These are phyloP conservation scores for Callipepla californica DNA, from an alignment of 2,113 vertebrate genomes.

Conservation along the genomic window DNA sequence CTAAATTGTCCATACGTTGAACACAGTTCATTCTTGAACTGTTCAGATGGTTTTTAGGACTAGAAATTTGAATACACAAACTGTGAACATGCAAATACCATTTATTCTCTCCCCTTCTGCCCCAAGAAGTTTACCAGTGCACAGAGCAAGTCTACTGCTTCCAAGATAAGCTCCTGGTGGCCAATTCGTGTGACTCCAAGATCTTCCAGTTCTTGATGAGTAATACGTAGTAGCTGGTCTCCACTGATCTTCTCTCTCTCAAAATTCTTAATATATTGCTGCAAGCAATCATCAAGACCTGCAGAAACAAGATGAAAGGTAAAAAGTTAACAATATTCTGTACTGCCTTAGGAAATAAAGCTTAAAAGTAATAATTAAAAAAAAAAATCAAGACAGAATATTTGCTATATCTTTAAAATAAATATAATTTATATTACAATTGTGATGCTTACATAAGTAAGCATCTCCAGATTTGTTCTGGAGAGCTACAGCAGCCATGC, in stretches of 20 bases:
- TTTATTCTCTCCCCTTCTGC: neutral
- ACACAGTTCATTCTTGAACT: neutral
- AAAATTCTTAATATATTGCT: slow-evolving; percentile 97
- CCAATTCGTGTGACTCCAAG: slow-evolving; percentile 96
- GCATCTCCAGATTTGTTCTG: neutral
- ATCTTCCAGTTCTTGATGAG: slow-evolving; percentile 96
- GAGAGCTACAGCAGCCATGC: neutral
- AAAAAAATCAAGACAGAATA: neutral
- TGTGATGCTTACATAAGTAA: no score
- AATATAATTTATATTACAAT: neutral
- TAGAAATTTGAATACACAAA: neutral
- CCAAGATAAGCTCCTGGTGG: slow-evolving; percentile 96
- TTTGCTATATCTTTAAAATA: neutral
- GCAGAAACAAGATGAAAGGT: slow-evolving; percentile 27
- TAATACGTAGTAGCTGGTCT: slow-evolving; percentile 93
- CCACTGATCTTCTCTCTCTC: slow-evolving; percentile 95
- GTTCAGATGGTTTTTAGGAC: neutral
- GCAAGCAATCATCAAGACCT: slow-evolving; percentile 97
- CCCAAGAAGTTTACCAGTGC: slow-evolving; percentile 87
- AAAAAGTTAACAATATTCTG: neutral
- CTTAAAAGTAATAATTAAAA: neutral
- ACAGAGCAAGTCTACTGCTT: slow-evolving; percentile 95
- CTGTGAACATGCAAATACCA: neutral
- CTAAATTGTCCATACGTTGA: neutral
- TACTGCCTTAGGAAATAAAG: neutral